Conservation (phyloP, 2,797 vertebrate species). For the Gallinago solitaria region DNA sequence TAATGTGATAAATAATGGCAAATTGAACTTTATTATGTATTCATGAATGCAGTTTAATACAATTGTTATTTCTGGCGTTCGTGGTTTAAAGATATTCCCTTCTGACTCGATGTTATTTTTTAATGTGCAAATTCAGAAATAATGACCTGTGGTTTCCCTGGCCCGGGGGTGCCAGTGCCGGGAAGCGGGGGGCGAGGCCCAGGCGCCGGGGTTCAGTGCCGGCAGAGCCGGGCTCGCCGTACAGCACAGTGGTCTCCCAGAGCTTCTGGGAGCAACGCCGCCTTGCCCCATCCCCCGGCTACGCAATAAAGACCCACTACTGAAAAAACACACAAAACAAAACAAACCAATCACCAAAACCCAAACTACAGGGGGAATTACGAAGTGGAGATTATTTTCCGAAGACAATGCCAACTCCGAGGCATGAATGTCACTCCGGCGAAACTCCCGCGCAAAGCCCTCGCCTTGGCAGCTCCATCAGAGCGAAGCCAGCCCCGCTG, state of each 20-base stretch:
- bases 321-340: neutral
- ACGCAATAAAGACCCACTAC: neutral
- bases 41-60: slow-evolving; percentile 69
- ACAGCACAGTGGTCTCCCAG: accelerated
- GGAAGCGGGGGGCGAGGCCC: neutral
- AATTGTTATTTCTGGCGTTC: slow-evolving; percentile 72
- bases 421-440: neutral
- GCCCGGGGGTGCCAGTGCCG: neutral
- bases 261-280: neutral
- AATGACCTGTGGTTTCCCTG: slow-evolving; percentile 33
- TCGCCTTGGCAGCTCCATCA: neutral
- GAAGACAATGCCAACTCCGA: slow-evolving; percentile 8
- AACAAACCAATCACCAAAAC: no score
- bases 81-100: slow-evolving; percentile 68
- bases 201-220: accelerated
- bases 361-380: neutral
- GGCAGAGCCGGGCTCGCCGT: accelerated
- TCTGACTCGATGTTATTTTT: slow-evolving; percentile 50
- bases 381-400: neutral
- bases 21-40: slow-evolving; percentile 76
- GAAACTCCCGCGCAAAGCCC: neutral
- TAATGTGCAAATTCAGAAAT: slow-evolving; percentile 58
- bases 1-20: slow-evolving; percentile 71
- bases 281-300: neutral
- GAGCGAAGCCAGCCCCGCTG: neutral